These are phyloP conservation scores for Podargus strigoides DNA, from an alignment of 2,797 vertebrate genomes.

Conservation along the genomic window DNA sequence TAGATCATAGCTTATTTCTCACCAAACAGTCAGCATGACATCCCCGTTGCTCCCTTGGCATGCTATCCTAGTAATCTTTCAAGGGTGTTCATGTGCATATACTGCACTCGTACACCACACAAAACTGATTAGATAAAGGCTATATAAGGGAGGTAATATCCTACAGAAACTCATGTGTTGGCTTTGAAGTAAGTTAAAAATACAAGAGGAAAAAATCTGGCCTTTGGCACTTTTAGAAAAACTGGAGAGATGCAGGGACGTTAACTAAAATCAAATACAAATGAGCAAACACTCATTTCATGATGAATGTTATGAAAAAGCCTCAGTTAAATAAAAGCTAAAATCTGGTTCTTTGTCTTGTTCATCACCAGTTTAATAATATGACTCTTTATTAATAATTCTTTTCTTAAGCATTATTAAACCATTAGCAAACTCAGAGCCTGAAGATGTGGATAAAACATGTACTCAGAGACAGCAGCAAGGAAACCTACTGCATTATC, in stretches of 20 bases:
- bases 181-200: conserved; percentile 25
- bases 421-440: conserved; percentile 11
- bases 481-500: not conserved
- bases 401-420: conserved; percentile 32
- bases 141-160: not conserved
- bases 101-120: not conserved
- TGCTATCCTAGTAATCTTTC: not conserved
- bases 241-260: conserved; percentile 6
- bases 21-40: not conserved
- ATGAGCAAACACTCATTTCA: conserved; percentile 30
- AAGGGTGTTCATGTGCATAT: not conserved
- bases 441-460: not conserved
- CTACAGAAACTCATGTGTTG: not conserved
- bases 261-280: conserved; percentile 48
- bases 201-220: not conserved
- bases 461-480: not conserved
- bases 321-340: conserved; percentile 1
- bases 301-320: conserved; percentile 15
- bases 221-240: not conserved
- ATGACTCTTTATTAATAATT: not conserved
- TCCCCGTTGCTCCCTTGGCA: not conserved
- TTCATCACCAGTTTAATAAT: not conserved
- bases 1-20: not conserved
- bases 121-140: not conserved
- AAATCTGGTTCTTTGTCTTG: conserved; percentile 6